Base-by-base conservation (phyloP, 2,888 invertebrate species). In the Trisateles emortualis region DNA sequence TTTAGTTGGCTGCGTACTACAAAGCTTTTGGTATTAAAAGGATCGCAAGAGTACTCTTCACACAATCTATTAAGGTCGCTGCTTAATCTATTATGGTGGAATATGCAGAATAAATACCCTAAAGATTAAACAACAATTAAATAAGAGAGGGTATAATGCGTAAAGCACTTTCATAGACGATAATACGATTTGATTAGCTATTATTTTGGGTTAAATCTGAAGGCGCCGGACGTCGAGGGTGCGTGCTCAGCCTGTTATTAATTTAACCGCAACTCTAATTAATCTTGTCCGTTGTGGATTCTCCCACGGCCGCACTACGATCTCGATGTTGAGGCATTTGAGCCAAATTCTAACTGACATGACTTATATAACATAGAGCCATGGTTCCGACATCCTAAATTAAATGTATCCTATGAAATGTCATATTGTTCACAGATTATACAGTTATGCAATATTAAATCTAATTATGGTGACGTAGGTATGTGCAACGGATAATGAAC, bases 191-290 rank as follows among this genome's bases (percentile, higher is more conserved):
- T 79, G 81, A 79, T 82, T 76, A 76, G 69, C 64, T 68, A 78
- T 79, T 80, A 77, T 79, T 68, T 74, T 52, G 74, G 68, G 70
- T 68, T 63, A 65, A 60, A 66, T 66, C 65, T 62, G 70, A 52
- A 62, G 66, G 63, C 52, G 53, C 65, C 64, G 66, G 70, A 54
- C 73, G 76, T 68, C 68, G 76, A 72, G 80, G 79, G 79, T 80
- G 84, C 84, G 85, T 83, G 82, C 82, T 75, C 74, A 70, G 64
- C 76, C 78, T 76, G 87, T 86, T 92, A 90, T 91, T 90, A 90
- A 90, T 90, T 87, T 87, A 85, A 86, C 87, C 87, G 71, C 82
- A 78, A 80, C 79, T 87, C 86, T 90, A 90, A 92, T 92, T 90
- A 91, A 90, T 91, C 88, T 88, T 83, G 81, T 82, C 87, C 82